Percentiles rank a stretch among this genome's conserved stretches.
These are phyloP conservation scores for Pheosia tremula DNA, from an alignment of 2,888 invertebrate species.

Conservation along the genomic window DNA sequence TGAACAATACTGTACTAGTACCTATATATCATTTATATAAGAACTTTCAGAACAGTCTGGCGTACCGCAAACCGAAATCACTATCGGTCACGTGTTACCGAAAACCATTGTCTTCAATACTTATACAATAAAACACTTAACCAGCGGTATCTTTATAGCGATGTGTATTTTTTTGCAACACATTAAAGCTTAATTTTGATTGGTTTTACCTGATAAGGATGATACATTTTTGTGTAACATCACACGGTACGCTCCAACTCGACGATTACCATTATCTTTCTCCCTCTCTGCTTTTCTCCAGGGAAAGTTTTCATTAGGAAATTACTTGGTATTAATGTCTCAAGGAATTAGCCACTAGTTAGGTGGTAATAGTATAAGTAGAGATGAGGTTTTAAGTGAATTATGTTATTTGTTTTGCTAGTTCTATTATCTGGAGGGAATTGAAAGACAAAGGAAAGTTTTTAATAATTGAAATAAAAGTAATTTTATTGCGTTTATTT, in stretches of 20 bases:
- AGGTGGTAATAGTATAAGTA: conserved; percentile 6
- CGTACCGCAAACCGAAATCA: neutral
- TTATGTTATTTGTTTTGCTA: conserved; percentile 3
- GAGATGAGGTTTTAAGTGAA: conserved; percentile 1
- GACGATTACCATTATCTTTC: conserved; percentile 13
- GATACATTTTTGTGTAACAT: too few species aligned
- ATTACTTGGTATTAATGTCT: conserved; percentile 13
- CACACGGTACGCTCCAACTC: conserved; percentile 3
- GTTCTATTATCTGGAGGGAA: neutral
- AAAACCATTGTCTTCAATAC: conserved; percentile 11
- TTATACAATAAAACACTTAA: too few species aligned
- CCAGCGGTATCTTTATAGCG: too few species aligned
- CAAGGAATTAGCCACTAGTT: conserved; percentile 10
- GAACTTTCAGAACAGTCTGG: too few species aligned
- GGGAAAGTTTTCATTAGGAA: conserved; percentile 8
- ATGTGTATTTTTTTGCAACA: too few species aligned
- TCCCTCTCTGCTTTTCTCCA: conserved; percentile 3
- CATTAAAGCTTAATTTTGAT: too few species aligned
- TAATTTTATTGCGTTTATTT: too few species aligned
- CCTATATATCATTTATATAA: too few species aligned
- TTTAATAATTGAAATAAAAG: too few species aligned
- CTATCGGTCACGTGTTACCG: conserved; percentile 7
- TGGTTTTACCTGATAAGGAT: too few species aligned
- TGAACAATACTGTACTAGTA: too few species aligned
- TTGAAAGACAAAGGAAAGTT: neutral